Evolutionary conservation across 2,113 vertebrate genomes (phyloP).

Genomic region (Raja brachyura): DNA sequence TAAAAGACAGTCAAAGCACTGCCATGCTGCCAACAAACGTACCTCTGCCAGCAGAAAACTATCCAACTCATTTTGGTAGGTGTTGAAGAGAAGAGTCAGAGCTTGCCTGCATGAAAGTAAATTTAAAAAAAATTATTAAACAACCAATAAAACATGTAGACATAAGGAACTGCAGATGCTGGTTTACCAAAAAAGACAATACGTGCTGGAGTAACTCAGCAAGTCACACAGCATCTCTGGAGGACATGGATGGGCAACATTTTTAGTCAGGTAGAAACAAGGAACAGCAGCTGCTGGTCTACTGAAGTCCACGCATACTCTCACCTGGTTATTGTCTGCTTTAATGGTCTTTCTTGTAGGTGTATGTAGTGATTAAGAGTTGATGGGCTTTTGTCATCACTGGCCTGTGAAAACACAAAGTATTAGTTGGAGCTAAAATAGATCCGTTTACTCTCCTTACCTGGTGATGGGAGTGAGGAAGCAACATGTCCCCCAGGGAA

Average conservation of each 20-base stretch:
- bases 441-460: no score
- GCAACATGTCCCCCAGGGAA: background rate
- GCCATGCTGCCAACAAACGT: slow-evolving; percentile 40
- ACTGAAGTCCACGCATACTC: slow-evolving; percentile 7
- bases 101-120: slow-evolving; percentile 69
- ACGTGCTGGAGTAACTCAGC: no score
- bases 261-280: no score
- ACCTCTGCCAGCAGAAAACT: slow-evolving; percentile 80
- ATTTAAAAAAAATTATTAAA: background rate
- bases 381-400: slow-evolving; percentile 73
- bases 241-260: no score
- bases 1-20: background rate
- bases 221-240: no score
- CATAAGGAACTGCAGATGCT: no score
- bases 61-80: slow-evolving; percentile 88
- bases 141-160: background rate
- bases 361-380: slow-evolving; percentile 86
- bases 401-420: slow-evolving; percentile 56
- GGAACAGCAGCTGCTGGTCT: no score
- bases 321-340: slow-evolving; percentile 92
- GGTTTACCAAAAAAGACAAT: no score
- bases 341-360: slow-evolving; percentile 87
- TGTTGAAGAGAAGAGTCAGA: slow-evolving; percentile 84
- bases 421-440: background rate
- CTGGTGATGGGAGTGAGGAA: background rate